phyloP scores from a whole-genome alignment of 1,140 invertebrate genomes.

The Branchinecta lindahli region DNA sequence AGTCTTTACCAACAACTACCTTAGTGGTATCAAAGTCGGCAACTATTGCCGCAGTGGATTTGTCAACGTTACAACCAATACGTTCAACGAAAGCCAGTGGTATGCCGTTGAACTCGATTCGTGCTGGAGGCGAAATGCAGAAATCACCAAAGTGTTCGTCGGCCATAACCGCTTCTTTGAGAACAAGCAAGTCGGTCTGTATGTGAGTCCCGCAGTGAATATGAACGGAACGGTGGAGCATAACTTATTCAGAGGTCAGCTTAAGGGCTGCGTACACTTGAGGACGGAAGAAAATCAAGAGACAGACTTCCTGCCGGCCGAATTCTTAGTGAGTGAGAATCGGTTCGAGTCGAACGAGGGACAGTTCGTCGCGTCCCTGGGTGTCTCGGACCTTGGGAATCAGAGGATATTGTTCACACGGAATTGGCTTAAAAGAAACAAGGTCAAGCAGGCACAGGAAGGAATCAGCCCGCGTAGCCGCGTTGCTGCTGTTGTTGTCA shows the following conservation, averaged over 20 bases:
- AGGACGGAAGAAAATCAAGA: slow-evolving; percentile 61
- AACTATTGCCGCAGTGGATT: slow-evolving; percentile 54
- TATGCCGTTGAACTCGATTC: slow-evolving; percentile 58
- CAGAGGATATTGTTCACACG: slow-evolving; percentile 71
- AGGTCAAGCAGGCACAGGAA: slow-evolving; percentile 69
- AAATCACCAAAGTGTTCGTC: slow-evolving; percentile 49
- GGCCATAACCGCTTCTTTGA: slow-evolving; percentile 67
- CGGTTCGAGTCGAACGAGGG: slow-evolving; percentile 74
- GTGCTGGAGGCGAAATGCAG: slow-evolving; percentile 44
- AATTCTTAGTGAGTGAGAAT: slow-evolving; percentile 68
- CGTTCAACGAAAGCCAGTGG: slow-evolving; percentile 55
- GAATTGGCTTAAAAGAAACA: slow-evolving; percentile 75
- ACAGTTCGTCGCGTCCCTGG: slow-evolving; percentile 67
- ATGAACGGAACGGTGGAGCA: slow-evolving; percentile 59
- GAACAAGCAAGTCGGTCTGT: slow-evolving; percentile 56
- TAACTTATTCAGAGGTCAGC: slow-evolving; percentile 69
- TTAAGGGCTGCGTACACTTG: slow-evolving; percentile 66
- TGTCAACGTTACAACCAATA: slow-evolving; percentile 71
- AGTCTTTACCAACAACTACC: slow-evolving; percentile 61
- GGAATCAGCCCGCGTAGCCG: slow-evolving; percentile 64
- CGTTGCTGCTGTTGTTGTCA: slow-evolving; percentile 74
- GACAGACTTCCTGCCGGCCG: slow-evolving; percentile 46
- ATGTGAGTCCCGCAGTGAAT: slow-evolving; percentile 69
- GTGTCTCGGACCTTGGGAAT: slow-evolving; percentile 67
- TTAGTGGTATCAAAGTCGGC: slow-evolving; percentile 59